A percentile compares a stretch with the other conserved stretches of the same genome.
phyloP scores from a whole-genome alignment of 2,888 invertebrate species.

The Dioctria rufipes region DNA sequence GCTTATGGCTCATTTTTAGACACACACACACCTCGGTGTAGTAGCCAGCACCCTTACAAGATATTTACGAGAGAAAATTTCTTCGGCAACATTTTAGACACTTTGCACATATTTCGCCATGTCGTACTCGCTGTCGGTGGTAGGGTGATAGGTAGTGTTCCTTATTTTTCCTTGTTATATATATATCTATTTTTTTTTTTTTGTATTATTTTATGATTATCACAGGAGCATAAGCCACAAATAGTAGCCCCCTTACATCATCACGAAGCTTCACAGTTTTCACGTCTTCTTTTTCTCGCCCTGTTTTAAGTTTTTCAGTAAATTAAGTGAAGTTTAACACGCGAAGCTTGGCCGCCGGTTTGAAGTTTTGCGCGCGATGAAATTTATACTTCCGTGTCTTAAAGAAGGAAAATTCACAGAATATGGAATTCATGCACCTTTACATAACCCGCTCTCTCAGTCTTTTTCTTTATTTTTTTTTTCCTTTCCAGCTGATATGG shows the following conservation, averaged over 20 bases:
- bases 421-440: slow-evolving; percentile 43
- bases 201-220: slow-evolving; percentile 46
- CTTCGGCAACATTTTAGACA: slow-evolving; percentile 53
- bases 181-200: neutral
- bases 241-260: slow-evolving; percentile 28
- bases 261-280: slow-evolving; percentile 49
- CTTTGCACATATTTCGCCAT: slow-evolving; percentile 43
- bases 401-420: slow-evolving; percentile 5
- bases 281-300: slow-evolving; percentile 34
- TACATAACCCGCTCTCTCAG: slow-evolving; percentile 21
- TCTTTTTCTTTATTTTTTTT: too few species aligned
- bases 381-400: slow-evolving; percentile 52
- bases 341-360: slow-evolving; percentile 23
- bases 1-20: slow-evolving; percentile 54
- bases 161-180: too few species aligned
- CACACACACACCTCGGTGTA: slow-evolving; percentile 11
- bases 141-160: too few species aligned
- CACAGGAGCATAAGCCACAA: slow-evolving; percentile 22
- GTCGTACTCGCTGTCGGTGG: neutral
- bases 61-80: slow-evolving; percentile 44
- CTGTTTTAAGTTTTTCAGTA: slow-evolving; percentile 54
- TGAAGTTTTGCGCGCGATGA: slow-evolving; percentile 51
- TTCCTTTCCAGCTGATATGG: too few species aligned
- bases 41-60: slow-evolving; percentile 32
- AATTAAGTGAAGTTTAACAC: slow-evolving; percentile 56